Evolutionary conservation across 2,113 vertebrate genomes (phyloP).

Genomic region (Myiozetetes cayanensis): DNA sequence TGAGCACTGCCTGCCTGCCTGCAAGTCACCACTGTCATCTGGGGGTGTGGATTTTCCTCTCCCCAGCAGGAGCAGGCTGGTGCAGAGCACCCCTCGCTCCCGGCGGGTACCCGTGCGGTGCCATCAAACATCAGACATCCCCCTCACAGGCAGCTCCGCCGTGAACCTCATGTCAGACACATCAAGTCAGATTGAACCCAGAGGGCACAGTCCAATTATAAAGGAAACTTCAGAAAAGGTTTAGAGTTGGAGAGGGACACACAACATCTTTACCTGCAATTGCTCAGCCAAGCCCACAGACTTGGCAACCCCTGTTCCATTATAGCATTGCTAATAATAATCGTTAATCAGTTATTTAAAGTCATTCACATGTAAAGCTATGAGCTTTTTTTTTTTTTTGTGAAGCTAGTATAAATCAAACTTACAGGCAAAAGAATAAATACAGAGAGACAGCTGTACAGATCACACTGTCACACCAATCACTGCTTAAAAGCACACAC

Average conservation of each 20-base stretch:
- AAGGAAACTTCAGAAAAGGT: conserved; percentile 27
- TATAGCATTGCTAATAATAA: background rate
- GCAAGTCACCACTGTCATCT: background rate
- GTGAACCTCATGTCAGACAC: background rate
- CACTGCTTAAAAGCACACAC: conserved; percentile 58
- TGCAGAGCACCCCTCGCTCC: background rate
- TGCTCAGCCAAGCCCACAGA: conserved; percentile 19
- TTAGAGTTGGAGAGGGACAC: background rate
- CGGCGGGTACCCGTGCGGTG: accelerated
- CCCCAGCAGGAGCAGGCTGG: background rate
- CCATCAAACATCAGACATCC: background rate
- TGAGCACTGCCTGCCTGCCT: background rate
- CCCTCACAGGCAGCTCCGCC: background rate
- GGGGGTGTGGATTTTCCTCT: background rate
- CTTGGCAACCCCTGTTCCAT: background rate
- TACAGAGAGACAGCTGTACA: conserved; percentile 67
- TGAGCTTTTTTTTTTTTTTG: background rate
- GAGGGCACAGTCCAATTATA: conserved; percentile 21
- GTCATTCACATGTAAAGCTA: conserved; percentile 34
- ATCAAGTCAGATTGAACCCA: background rate
- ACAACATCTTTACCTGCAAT: background rate
- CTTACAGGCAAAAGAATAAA: conserved; percentile 69
- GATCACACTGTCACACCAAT: conserved; percentile 64
- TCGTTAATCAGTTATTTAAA: conserved; percentile 59
- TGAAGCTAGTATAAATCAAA: conserved; percentile 47